Base-by-base conservation (phyloP, 2,797 vertebrate genomes). In the Chaunax sp. region DNA sequence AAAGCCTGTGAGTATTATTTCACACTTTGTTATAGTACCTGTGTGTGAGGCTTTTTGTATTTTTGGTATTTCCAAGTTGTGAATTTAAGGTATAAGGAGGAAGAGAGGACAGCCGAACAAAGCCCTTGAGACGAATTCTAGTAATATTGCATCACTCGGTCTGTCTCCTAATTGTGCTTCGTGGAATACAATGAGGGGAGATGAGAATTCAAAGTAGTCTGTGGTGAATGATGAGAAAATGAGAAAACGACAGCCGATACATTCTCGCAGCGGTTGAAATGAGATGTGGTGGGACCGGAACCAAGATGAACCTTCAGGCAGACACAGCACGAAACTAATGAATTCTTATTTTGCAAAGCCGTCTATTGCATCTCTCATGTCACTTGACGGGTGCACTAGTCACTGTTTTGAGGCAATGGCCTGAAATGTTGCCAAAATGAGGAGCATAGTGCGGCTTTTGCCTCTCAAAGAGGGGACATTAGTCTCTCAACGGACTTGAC, bases 371-470 rank as follows among this genome's bases (percentile, higher is more conserved):
- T 70, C 62, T 75, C 77, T 85, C 81, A 81, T 18, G 25, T 67
- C 51, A 63, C 75, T 56, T 84, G 78, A 85, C 80, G 88, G 85
- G 22, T 81, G 86, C 75, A 59, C 81, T 78, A 80, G 82, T 85
- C 91, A 85, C 84, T 81, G 85, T 91, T 93, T 89, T 78, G 89
- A 93, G 76, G 69, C 89, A 89, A 87, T 91, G 82, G 83, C 72
- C 78, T 68, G 80, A 86, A 88, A 88, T 90, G 80, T 87, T 75
- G 70, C 81, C 86, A 89, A 77, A 51, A 37, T 12, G 18, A 12
- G 35, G 25, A 33, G 38, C 18, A 43, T 37, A 52, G 4, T 14
- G 38, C 37, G n/a, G n/a, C n/a, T n/a, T n/a, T n/a, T n/a, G n/a
- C 41, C 16, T 15, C 38, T 5, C 14, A 12, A 40, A 40, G 15